phyloP scores from a whole-genome alignment of 2,113 vertebrate species.

The Ailurus styani region DNA sequence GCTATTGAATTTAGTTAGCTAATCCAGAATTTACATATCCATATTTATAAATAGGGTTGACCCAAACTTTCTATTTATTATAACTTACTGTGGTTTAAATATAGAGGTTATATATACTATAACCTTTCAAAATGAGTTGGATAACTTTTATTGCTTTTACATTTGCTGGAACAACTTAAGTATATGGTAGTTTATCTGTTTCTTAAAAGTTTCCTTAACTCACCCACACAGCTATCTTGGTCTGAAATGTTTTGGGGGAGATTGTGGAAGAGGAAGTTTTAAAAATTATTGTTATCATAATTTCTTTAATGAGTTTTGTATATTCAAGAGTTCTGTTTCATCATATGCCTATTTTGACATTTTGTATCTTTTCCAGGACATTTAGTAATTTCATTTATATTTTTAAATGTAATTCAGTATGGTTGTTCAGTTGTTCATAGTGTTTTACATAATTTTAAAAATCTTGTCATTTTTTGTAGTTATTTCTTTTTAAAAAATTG shows the following conservation, averaged over 20 bases:
- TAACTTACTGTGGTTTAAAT: neutral
- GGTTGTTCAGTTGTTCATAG: neutral
- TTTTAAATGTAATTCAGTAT: neutral
- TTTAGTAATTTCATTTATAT: neutral
- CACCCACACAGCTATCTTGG: neutral
- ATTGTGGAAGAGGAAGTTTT: neutral
- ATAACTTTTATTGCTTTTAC: neutral
- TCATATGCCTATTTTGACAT: neutral
- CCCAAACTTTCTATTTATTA: neutral
- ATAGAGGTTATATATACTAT: neutral
- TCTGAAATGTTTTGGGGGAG: neutral
- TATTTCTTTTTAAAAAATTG: neutral
- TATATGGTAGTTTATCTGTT: neutral
- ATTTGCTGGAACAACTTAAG: neutral
- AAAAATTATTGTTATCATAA: neutral
- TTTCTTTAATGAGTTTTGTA: neutral
- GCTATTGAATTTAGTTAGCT: constrained; percentile 11
- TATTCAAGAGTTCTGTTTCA: neutral
- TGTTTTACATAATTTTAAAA: neutral
- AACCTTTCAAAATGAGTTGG: neutral
- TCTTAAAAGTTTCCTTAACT: neutral
- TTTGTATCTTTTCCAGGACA: neutral
- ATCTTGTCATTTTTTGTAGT: neutral
- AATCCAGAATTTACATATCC: neutral
- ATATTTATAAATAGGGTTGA: neutral